Conservation (phyloP, 2,888 invertebrate genomes). For the Pterobdella sp. region DNA sequence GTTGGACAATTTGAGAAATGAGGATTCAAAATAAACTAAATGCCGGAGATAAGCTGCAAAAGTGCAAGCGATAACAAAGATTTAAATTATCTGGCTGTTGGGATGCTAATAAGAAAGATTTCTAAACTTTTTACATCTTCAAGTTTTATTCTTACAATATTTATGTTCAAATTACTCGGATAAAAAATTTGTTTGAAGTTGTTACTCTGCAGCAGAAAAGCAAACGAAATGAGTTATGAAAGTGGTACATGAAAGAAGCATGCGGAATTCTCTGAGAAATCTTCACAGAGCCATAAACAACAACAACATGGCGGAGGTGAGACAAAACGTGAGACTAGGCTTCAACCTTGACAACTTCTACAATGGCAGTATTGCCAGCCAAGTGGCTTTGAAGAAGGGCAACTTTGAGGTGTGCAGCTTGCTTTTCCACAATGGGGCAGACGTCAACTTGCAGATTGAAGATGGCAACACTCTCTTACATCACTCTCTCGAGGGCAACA, state of each 20-base stretch:
- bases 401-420: slow-evolving; percentile 42
- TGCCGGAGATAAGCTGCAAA: no score
- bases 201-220: no score
- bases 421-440: slow-evolving; percentile 44
- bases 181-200: no score
- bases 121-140: no score
- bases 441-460: slow-evolving; percentile 45
- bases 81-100: no score
- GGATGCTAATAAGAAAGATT: no score
- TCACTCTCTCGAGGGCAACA: slow-evolving; percentile 43
- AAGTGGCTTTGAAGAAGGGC: slow-evolving; percentile 44
- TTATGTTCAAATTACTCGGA: no score
- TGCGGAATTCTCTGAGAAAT: slow-evolving; percentile 39
- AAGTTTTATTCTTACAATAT: no score
- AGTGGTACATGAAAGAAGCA: slow-evolving; percentile 4
- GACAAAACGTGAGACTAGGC: slow-evolving; percentile 40
- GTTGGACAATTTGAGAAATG: no score
- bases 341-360: slow-evolving; percentile 49
- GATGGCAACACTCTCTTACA: slow-evolving; percentile 43
- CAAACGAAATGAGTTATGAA: not conserved
- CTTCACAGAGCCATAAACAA: slow-evolving; percentile 44
- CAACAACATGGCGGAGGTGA: slow-evolving; percentile 40
- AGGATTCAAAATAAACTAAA: no score
- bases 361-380: slow-evolving; percentile 44
- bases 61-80: no score